Base-by-base conservation (phyloP, 2,113 vertebrate species). In the Myodes glareolus region DNA sequence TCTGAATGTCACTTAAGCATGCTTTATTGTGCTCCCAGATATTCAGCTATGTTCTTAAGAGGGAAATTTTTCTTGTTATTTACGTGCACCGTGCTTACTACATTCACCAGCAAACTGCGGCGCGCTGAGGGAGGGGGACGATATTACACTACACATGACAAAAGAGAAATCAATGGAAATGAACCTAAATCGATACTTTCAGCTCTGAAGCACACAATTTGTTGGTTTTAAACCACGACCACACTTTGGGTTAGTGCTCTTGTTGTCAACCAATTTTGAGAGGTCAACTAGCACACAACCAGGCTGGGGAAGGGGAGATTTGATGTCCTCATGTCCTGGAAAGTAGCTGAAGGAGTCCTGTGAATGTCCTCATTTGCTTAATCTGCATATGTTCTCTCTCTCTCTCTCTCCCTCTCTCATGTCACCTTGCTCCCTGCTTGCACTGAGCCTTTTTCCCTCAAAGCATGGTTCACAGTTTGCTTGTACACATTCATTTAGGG, bases 1-100 rank as follows among this genome's bases (percentile, higher is more conserved):
- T 97, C 96, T 96, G 81, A 90, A 70, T 68, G 89, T 12, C 94
- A 95, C 94, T 94, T 0, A 97, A 92, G 95, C 91, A 97, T 98
- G 47, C 78, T 91, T 98, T 96, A 97, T 25, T 85, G 39, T 94
- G 77, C 61, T 97, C 94, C 61, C 76, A 94, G 85, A 93, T 88
- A 95, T 73, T 94, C 95, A 19, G 95, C 88, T 61, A 95, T 86
- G 58, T 27, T 52, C 29, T 47, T 86, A 67, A 84, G 25, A 89
- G 67, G 42, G 86, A 90, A 52, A 52, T 2, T 76, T 75, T 92
- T 95, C 70, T 85, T 89, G 21, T 90, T 94, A 82, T 87, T 96
- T 92, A 84, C 2, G n/a, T 73, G 58, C 33, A 76, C 50, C 9
- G 6, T 25, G n/a, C 16, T 72, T 91, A 27, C 78, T 5, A 45